Evolutionary conservation across 2,888 invertebrate species (phyloP).

Genomic region (Ecdyonurus torrentis): DNA sequence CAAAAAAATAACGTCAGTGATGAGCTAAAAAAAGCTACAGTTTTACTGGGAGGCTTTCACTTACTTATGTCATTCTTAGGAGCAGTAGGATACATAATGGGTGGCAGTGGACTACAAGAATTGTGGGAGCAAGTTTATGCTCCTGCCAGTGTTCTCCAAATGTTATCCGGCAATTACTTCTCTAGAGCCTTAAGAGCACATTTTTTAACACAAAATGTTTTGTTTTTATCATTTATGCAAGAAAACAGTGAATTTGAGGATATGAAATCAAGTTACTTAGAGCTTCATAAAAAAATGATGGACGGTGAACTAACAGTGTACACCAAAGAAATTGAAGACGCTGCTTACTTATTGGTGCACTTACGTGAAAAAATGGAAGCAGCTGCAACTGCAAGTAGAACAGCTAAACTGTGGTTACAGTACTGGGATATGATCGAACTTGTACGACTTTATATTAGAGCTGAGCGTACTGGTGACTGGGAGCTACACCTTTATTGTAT

Average conservation of each 20-base stretch:
- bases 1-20: neutral
- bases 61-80: neutral
- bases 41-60: neutral
- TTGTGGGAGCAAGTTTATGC: neutral
- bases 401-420: conserved; percentile 7
- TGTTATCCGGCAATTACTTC: neutral
- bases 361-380: neutral
- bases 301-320: neutral
- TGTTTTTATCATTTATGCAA: neutral
- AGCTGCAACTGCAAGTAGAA: neutral
- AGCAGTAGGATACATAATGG: neutral
- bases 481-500: conserved; percentile 13
- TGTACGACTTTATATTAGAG: conserved; percentile 10
- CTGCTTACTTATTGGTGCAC: neutral
- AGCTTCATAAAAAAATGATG: neutral
- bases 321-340: neutral
- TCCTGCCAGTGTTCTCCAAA: neutral
- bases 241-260: neutral
- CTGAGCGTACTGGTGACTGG: conserved; percentile 15
- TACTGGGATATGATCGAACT: conserved; percentile 4
- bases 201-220: neutral
- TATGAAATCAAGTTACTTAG: neutral
- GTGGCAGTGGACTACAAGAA: neutral
- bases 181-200: neutral
- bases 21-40: neutral